Evolutionary conservation across 1,140 invertebrate genomes (phyloP).

Genomic region (Trichoplusia ni): DNA sequence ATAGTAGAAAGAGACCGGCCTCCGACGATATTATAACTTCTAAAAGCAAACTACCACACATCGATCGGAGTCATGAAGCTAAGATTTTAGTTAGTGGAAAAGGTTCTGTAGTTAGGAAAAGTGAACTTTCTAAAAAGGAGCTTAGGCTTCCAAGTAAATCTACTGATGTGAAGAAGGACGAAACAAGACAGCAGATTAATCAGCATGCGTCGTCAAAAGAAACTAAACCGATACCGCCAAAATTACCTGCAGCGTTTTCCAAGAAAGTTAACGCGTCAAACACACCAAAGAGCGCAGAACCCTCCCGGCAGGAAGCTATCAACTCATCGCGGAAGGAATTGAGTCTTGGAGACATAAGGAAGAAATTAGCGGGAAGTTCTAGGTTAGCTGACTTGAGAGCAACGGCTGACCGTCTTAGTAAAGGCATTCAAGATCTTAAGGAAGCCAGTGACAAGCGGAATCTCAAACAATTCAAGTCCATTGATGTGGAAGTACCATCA

Average conservation of each 20-base stretch:
- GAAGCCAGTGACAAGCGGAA: constrained; percentile 73
- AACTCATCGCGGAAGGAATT: constrained; percentile 82
- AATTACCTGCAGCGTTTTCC: constrained; percentile 41
- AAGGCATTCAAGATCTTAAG: constrained; percentile 80
- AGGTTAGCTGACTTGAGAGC: constrained; percentile 86
- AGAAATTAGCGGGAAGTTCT: constrained; percentile 84
- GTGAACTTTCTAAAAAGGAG: constrained; percentile 8
- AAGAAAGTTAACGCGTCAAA: constrained; percentile 64
- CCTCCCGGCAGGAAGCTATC: constrained; percentile 60
- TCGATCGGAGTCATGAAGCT: constrained; percentile 55
- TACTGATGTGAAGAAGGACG: not conserved
- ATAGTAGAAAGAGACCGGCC: constrained; percentile 86
- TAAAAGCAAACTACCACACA: constrained; percentile 83
- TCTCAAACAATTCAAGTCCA: constrained; percentile 86
- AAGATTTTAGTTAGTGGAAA: constrained; percentile 33
- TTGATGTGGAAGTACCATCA: constrained; percentile 87
- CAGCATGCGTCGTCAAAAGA: constrained; percentile 19
- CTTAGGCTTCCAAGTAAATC: not conserved
- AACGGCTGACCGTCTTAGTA: constrained; percentile 83
- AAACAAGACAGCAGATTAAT: not conserved
- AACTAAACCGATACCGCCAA: constrained; percentile 20
- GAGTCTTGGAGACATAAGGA: constrained; percentile 85
- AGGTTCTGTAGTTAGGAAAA: constrained; percentile 22
- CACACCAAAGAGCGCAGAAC: constrained; percentile 44
- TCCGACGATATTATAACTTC: constrained; percentile 84